A percentile compares a stretch with the other conserved stretches of the same genome.
Evolutionary conservation across 2,113 vertebrate species (phyloP).

Genomic region (cattle (Bos taurus)): ARS-UCD2.0 NC_037328.1:47763001-47763500

Average conservation of each 20-base stretch:
- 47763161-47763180: background rate
- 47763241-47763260: background rate
- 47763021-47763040: background rate
- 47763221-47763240: background rate
- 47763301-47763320: background rate
- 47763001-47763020: background rate
- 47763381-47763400: background rate
- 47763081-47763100: background rate
- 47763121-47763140: background rate
- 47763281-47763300: background rate
- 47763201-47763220: background rate
- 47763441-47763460: background rate
- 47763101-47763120: background rate
- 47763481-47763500: background rate
- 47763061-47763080: background rate
- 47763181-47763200: background rate
- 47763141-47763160: background rate
- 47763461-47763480: background rate
- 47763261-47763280: background rate
- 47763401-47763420: background rate
- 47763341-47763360: background rate
- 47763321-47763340: background rate
- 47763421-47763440: background rate
- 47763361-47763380: background rate
- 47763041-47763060: background rate